phyloP scores from a whole-genome alignment of 2,888 invertebrate genomes.

The Lysandra bellargus region DNA sequence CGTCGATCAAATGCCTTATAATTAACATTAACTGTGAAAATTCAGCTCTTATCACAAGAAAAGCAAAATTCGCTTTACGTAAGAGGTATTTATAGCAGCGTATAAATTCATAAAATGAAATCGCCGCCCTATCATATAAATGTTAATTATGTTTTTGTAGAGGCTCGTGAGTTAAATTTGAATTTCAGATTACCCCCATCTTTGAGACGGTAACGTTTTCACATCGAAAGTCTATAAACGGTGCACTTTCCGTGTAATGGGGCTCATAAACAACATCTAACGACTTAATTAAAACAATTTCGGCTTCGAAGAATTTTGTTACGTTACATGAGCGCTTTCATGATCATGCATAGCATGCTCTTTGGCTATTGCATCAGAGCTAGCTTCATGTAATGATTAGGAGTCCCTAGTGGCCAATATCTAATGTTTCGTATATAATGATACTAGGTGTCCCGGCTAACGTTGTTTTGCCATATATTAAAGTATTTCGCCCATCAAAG shows the following conservation, averaged over 20 bases:
- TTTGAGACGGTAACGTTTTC: constrained; percentile 28
- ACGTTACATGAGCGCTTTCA: background rate
- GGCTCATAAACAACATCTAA: constrained; percentile 26
- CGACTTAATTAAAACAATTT: constrained; percentile 30
- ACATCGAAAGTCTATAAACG: constrained; percentile 29
- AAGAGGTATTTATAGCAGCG: constrained; percentile 3
- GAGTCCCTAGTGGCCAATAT: too few species aligned
- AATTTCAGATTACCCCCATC: constrained; percentile 31
- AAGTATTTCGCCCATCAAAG: too few species aligned
- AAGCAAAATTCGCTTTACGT: background rate
- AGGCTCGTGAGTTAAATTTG: constrained; percentile 28
- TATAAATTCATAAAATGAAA: constrained; percentile 23
- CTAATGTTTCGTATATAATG: too few species aligned
- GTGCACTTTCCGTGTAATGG: constrained; percentile 22
- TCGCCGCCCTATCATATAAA: constrained; percentile 29
- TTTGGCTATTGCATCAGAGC: background rate
- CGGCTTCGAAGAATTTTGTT: constrained; percentile 13
- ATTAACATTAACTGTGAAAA: background rate
- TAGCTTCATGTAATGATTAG: background rate
- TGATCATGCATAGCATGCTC: constrained; percentile 4
- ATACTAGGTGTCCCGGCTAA: too few species aligned
- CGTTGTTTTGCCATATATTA: too few species aligned
- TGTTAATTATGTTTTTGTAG: constrained; percentile 31
- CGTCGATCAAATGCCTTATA: too few species aligned
- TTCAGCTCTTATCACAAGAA: background rate